These are phyloP conservation scores for Eubucco bourcierii DNA, from an alignment of 2,113 vertebrate genomes.

Conservation along the genomic window DNA sequence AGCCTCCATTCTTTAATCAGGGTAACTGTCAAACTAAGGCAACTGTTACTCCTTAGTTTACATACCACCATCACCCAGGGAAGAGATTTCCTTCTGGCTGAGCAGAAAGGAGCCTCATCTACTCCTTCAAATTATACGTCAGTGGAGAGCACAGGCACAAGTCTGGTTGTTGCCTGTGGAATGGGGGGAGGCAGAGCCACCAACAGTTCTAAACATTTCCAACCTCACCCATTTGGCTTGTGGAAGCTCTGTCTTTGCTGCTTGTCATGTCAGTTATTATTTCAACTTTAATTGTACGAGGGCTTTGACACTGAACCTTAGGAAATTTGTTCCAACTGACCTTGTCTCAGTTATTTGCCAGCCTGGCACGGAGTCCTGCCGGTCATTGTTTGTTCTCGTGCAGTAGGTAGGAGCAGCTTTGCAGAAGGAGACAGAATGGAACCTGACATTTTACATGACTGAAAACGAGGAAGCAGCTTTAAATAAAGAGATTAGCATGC, in stretches of 20 bases:
- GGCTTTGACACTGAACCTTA: slow-evolving; percentile 52
- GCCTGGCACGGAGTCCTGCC: slow-evolving; percentile 29
- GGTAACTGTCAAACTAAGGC: slow-evolving; percentile 56
- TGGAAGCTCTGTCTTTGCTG: slow-evolving; percentile 55
- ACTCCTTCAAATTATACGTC: slow-evolving; percentile 44
- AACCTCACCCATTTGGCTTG: slow-evolving; percentile 62
- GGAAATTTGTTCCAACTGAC: slow-evolving; percentile 72
- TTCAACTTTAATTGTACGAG: slow-evolving; percentile 62
- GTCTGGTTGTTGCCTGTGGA: slow-evolving; percentile 12
- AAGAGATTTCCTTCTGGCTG: slow-evolving; percentile 61
- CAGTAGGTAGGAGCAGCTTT: slow-evolving; percentile 4
- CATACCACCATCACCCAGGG: slow-evolving; percentile 61
- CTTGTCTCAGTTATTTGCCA: slow-evolving; percentile 71
- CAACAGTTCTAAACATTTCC: slow-evolving; percentile 66
- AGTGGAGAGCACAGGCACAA: slow-evolving; percentile 46
- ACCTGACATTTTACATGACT: slow-evolving; percentile 44
- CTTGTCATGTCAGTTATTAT: slow-evolving; percentile 24
- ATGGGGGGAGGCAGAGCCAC: neutral
- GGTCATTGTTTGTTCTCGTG: slow-evolving; percentile 57
- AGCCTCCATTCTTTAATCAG: slow-evolving; percentile 63
- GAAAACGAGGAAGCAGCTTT: slow-evolving; percentile 54
- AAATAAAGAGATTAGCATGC: slow-evolving; percentile 56
- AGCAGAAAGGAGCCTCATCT: slow-evolving; percentile 48
- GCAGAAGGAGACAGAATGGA: slow-evolving; percentile 15
- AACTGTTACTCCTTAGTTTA: slow-evolving; percentile 65